These are phyloP conservation scores for Origma solitaria DNA, from an alignment of 2,113 vertebrate genomes.

Conservation along the genomic window DNA sequence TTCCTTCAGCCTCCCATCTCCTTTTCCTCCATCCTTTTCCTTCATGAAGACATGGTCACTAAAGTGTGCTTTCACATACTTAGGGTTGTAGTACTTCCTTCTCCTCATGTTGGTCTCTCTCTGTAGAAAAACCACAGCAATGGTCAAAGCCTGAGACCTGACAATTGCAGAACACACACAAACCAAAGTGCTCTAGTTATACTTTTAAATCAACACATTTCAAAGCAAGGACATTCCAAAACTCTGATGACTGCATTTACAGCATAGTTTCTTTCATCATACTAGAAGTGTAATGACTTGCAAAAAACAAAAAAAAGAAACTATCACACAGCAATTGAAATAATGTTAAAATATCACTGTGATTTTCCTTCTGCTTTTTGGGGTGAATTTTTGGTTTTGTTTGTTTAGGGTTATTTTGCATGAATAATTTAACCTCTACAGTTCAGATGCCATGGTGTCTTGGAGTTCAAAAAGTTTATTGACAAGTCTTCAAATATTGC, in stretches of 20 bases:
- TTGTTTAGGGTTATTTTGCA: neutral
- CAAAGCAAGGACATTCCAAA: neutral
- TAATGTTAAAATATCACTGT: neutral
- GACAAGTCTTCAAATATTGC: neutral
- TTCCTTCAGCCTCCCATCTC: neutral
- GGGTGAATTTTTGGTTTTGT: neutral
- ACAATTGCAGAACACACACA: neutral
- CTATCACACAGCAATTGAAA: neutral
- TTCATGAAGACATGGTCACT: neutral
- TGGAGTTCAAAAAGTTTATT: neutral
- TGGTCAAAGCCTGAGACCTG: neutral
- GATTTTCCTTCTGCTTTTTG: neutral
- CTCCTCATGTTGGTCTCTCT: neutral
- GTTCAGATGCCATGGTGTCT: neutral
- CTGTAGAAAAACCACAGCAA: neutral
- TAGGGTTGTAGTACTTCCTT: neutral
- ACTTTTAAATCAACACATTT: neutral
- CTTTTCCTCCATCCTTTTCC: neutral
- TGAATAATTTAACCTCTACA: neutral
- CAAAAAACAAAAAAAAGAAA: neutral
- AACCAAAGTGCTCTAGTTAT: neutral
- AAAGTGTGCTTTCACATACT: neutral
- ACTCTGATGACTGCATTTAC: neutral
- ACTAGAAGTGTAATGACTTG: neutral
- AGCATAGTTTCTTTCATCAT: rapidly evolving